These are phyloP conservation scores for Porites australiensis DNA, from an alignment of 64 coral and sea anemone species.

Conservation along the genomic window DNA sequence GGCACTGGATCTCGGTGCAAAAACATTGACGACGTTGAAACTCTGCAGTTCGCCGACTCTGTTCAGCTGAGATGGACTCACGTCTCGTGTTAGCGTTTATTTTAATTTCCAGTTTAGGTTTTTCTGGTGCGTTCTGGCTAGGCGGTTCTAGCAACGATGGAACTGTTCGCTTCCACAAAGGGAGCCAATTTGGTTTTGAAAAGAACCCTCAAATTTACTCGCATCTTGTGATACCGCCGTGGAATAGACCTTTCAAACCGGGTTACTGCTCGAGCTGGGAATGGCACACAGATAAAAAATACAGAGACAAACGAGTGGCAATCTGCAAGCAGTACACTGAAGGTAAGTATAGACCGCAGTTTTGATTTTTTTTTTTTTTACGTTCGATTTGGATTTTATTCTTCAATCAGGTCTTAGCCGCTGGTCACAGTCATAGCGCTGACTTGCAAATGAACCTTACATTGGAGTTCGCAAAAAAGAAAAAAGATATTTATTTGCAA, in stretches of 20 bases:
- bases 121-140: neutral
- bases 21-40: neutral
- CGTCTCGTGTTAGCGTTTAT: neutral
- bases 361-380: too few relatives aligned
- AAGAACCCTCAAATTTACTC: constrained; percentile 84
- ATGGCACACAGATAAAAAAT: constrained; percentile 98
- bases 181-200: constrained; percentile 71
- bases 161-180: neutral
- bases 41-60: neutral
- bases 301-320: constrained; percentile 89
- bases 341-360: constrained; percentile 49
- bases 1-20: neutral
- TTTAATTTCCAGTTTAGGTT: constrained; percentile 24
- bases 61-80: neutral
- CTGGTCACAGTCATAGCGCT: too few relatives aligned
- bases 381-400: too few relatives aligned
- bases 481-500: too few relatives aligned
- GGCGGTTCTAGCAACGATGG: constrained; percentile 15
- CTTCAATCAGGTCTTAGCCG: too few relatives aligned
- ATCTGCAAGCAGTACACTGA: constrained; percentile 87
- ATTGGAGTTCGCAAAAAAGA: too few relatives aligned
- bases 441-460: too few relatives aligned
- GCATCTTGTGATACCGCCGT: constrained; percentile 95
- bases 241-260: constrained; percentile 95
- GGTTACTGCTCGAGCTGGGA: constrained; percentile 98